Evolutionary conservation across 2,888 invertebrate genomes (phyloP).

Genomic region (Belgica antarctica): DNA sequence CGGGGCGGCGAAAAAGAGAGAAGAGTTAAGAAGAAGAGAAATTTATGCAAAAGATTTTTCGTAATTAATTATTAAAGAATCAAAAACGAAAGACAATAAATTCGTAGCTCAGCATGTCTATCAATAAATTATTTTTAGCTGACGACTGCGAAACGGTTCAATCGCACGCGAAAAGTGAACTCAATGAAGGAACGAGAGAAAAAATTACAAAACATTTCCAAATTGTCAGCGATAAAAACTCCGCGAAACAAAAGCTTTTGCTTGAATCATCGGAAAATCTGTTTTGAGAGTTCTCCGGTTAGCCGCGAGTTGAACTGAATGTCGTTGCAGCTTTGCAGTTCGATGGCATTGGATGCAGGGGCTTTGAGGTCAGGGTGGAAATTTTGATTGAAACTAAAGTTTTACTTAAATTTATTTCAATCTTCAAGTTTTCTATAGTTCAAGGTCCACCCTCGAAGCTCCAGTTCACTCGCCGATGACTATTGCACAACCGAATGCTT

Average conservation of each 20-base stretch:
- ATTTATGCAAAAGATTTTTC: too few species aligned
- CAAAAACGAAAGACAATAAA: not conserved
- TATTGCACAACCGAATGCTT: too few species aligned
- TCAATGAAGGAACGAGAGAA: constrained; percentile 8
- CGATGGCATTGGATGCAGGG: too few species aligned
- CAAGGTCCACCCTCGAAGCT: too few species aligned
- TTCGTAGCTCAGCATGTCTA: too few species aligned
- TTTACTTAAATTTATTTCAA: too few species aligned
- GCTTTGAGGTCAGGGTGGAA: too few species aligned
- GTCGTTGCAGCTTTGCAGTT: too few species aligned
- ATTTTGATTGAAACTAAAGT: too few species aligned
- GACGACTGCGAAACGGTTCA: not conserved
- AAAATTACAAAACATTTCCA: not conserved
- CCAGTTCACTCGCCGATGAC: too few species aligned
- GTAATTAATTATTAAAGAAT: not conserved
- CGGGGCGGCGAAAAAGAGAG: not conserved
- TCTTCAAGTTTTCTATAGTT: too few species aligned
- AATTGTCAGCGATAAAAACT: not conserved
- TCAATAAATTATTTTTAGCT: not conserved
- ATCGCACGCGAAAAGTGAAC: constrained; percentile 8
- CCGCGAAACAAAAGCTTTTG: constrained; percentile 14
- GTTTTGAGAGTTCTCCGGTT: not conserved
- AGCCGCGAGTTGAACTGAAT: too few species aligned
- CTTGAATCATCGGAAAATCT: not conserved
- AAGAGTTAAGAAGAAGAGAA: not conserved